phyloP scores from a whole-genome alignment of 2,113 vertebrate genomes.

The Oriolus oriolus region DNA sequence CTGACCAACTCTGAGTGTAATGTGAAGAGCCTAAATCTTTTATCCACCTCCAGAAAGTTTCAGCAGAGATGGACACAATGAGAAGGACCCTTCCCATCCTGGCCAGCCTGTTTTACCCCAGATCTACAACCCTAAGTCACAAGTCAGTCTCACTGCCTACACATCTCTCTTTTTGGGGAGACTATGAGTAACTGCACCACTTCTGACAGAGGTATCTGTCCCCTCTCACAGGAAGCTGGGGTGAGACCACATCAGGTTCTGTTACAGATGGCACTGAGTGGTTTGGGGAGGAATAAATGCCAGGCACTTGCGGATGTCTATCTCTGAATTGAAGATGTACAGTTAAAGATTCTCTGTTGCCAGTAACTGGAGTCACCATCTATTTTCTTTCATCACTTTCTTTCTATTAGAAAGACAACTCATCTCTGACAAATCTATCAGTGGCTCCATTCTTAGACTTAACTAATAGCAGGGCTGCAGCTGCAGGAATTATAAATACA shows the following conservation, averaged over 20 bases:
- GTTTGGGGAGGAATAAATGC: not conserved
- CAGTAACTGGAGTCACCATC: not conserved
- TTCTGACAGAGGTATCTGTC: not conserved
- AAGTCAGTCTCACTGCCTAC: not conserved
- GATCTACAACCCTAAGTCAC: not conserved
- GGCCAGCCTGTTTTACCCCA: not conserved
- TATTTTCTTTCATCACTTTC: constrained; percentile 42
- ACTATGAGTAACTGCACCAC: not conserved
- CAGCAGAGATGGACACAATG: not conserved
- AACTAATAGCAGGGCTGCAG: constrained; percentile 68
- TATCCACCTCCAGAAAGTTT: not conserved
- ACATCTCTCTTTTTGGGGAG: not conserved
- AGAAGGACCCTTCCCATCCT: not conserved
- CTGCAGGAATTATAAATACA: constrained; percentile 74
- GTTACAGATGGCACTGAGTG: not conserved
- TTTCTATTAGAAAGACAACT: constrained; percentile 37
- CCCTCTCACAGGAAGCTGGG: not conserved
- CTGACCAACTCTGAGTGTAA: not conserved
- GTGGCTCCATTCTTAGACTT: constrained; percentile 54
- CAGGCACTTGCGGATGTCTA: not conserved
- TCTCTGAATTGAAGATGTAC: not conserved
- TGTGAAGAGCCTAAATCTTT: not conserved
- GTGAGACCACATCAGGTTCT: not conserved
- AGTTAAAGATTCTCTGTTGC: not conserved
- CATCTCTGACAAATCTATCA: constrained; percentile 54